Evolutionary conservation across 2,797 vertebrate genomes (phyloP), one percentile per base, ranked within the genome.

Genomic region (Siniperca scherzeri): DNA sequence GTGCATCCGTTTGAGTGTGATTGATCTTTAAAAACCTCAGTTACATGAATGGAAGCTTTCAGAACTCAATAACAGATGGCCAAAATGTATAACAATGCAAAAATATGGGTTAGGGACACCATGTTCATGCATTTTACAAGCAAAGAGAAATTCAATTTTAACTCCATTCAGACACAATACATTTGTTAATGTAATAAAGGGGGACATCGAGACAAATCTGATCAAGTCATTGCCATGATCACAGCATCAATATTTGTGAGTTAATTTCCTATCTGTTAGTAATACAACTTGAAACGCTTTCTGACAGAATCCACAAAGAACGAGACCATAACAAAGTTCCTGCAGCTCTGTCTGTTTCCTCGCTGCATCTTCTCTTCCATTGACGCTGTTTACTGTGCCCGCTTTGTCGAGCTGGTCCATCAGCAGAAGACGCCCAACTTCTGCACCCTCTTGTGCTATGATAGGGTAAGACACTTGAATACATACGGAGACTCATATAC

Each of bases 351-450:
- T 89, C 96, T 99, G 93, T 99, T 99, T 95, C 99, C 99, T 70
- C 98, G 98, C 80, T 99, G 99, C 94, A 98, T 99, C 94, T 99
- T 99, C 95, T 99, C 99, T 6, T 98, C 99, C 89, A 99, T 99
- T 46, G 99, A 99, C 52, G 99, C 99, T 0, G 97, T 99, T 74
- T 99, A 99, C 93, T 99, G 99, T 66, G 99, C 99, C 74, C 97
- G 97, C 91, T 99, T 99, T 11, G 98, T 99, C 22, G 98, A 99
- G 95, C 94, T 99, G 81, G 98, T 99, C 83, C 99, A 99, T 94
- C 97, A 99, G 90, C 98, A 99, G 94, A 99, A 99, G 95, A 99
- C 98, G 0, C 98, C 97, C 72, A 99, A 99, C 95, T 99, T 99
- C 96, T 99, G 98, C 90, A 99, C 99, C 0, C 97, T 99, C 56